Base-by-base conservation (phyloP, 2,797 vertebrate species). In the Sebastolobus alascanus region DNA sequence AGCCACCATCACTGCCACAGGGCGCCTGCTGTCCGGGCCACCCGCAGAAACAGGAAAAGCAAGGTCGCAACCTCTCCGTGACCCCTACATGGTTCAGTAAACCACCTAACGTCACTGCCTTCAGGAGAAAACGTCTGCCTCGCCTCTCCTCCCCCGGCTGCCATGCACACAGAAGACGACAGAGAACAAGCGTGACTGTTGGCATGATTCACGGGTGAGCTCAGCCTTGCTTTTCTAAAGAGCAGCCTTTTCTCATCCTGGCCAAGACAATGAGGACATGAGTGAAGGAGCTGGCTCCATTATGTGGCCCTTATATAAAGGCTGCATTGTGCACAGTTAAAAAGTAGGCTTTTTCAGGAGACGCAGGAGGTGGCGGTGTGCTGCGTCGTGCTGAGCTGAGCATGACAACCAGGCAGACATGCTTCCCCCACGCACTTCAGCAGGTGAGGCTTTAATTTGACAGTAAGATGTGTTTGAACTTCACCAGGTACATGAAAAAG, bases 191-290 rank as follows among this genome's bases (percentile, higher is more conserved):
- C 52, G 74, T 85, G 86, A 91, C 88, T 85, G 75, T 80, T 90
- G 91, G 90, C 92, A 82, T 91, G 90, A 93, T 84, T 93, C 91
- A 90, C 1, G 70, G 75, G 79, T 93, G 93, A 94, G 91, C 89
- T 93, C 92, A 93, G 92, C 84, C 60, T 18, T 54, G 73, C 69
- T 74, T 89, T 85, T 93, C 82, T 92, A 93, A 95, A 94, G 91
- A 93, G 92, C 91, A 91, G 91, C 83, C 84, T 92, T 93, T 94
- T 93, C 91, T 91, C 93, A 91, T 90, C 89, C 87, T 74, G 87
- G 84, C 90, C 88, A 82, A 92, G 90, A 94, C 93, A 94, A 94
- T 91, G 86, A 94, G 91, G 92, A 92, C 94, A 93, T 86, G 93
- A 91, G 90, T 78, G 89, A 90, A 92, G 89, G 90, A 89, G 87